phyloP scores from a whole-genome alignment of 2,797 vertebrate species.

The Holocentrus rufus region DNA sequence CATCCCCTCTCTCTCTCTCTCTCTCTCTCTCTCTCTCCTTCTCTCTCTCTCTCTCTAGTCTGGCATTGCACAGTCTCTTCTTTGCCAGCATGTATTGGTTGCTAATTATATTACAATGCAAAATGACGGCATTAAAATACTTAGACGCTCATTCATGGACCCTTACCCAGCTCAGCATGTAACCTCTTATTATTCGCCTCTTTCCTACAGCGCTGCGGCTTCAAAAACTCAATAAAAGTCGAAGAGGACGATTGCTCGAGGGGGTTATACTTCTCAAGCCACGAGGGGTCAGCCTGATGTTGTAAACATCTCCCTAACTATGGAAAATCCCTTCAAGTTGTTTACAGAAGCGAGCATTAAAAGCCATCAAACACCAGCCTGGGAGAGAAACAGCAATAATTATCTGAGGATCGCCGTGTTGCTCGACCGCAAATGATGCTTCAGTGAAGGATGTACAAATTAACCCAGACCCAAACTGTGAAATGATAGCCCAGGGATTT shows the following conservation, averaged over 20 bases:
- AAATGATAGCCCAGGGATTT: conserved; percentile 43
- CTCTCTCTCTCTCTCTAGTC: conserved; percentile 23
- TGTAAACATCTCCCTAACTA: conserved; percentile 51
- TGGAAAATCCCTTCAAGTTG: conserved; percentile 66
- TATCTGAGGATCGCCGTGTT: conserved; percentile 27
- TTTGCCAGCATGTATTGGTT: conserved; percentile 21
- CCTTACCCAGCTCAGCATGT: background rate
- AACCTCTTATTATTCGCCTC: conserved; percentile 8
- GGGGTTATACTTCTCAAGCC: conserved; percentile 14
- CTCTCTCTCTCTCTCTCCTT: conserved; percentile 4
- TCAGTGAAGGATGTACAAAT: conserved; percentile 50
- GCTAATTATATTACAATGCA: conserved; percentile 27
- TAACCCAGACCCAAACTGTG: conserved; percentile 32
- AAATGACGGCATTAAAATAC: conserved; percentile 30
- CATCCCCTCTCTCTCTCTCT: conserved; percentile 44
- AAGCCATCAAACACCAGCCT: conserved; percentile 44
- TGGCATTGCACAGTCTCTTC: conserved; percentile 25
- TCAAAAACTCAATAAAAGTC: conserved; percentile 8
- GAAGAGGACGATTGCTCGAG: conserved; percentile 2
- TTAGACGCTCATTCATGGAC: background rate
- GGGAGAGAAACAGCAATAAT: conserved; percentile 20
- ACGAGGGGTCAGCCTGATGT: conserved; percentile 38
- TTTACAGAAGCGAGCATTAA: conserved; percentile 52
- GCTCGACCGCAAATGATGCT: conserved; percentile 49
- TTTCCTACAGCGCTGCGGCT: conserved; percentile 9